Evolutionary conservation across 2,888 invertebrate genomes (phyloP).

Genomic region (Azorinus chamasolen): DNA sequence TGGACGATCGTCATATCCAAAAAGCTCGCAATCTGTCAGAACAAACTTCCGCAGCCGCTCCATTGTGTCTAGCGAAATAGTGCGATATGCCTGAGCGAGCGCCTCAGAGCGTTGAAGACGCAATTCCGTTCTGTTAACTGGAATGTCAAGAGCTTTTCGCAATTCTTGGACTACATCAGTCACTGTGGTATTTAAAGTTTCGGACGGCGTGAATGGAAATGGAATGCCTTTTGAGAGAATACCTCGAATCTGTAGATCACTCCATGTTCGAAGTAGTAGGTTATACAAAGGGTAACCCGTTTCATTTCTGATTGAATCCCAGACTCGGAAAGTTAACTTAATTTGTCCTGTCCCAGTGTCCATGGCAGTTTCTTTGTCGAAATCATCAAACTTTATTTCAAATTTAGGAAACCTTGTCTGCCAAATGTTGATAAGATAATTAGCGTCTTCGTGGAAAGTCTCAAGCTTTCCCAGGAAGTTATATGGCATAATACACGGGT

Average conservation of each 20-base stretch:
- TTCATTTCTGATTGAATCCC: conserved; percentile 24
- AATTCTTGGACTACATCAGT: conserved; percentile 44
- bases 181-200: conserved; percentile 33
- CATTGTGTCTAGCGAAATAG: conserved; percentile 58
- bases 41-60: conserved; percentile 61
- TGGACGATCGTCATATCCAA: conserved; percentile 70
- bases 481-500: conserved; percentile 68
- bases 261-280: conserved; percentile 67
- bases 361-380: conserved; percentile 66
- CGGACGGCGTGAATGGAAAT: conserved; percentile 58
- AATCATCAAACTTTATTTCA: conserved; percentile 63
- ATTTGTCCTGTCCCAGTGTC: conserved; percentile 41
- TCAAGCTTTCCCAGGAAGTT: conserved; percentile 72
- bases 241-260: conserved; percentile 73
- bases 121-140: conserved; percentile 33
- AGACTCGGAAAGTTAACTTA: conserved; percentile 45
- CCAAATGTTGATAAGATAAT: conserved; percentile 57
- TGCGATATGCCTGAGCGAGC: conserved; percentile 67
- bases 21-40: conserved; percentile 70
- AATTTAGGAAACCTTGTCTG: conserved; percentile 47
- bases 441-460: conserved; percentile 64
- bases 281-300: conserved; percentile 67
- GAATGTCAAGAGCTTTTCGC: conserved; percentile 31
- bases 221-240: conserved; percentile 60
- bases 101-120: conserved; percentile 68